Evolutionary conservation across 1,140 invertebrate genomes (phyloP).

Genomic region (Zelostemma sp.): DNA sequence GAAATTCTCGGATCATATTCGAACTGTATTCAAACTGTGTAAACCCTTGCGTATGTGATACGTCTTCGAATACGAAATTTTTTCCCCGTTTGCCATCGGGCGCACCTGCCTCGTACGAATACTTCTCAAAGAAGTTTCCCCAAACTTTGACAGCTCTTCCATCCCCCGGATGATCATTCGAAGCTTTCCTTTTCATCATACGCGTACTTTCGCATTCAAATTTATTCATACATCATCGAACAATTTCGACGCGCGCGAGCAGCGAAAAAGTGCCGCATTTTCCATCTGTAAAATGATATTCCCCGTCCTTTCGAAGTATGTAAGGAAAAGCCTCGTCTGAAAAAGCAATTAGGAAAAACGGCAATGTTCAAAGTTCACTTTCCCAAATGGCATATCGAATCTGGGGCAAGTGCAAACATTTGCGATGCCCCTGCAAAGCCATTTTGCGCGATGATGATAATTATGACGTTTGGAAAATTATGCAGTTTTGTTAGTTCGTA

Average conservation of each 20-base stretch:
- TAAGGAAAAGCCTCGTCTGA: no score
- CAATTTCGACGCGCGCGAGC: no score
- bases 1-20: slow-evolving; percentile 37
- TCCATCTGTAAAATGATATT: no score
- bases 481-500: slow-evolving; percentile 19
- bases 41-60: slow-evolving; percentile 15
- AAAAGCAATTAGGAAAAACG: no score
- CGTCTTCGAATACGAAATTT: slow-evolving; percentile 11
- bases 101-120: neutral
- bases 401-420: no score
- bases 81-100: neutral
- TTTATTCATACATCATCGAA: neutral
- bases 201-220: neutral
- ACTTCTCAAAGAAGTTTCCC: neutral
- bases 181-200: neutral
- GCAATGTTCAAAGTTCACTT: no score
- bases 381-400: no score
- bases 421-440: neutral
- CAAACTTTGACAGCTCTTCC: neutral
- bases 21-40: slow-evolving; percentile 37
- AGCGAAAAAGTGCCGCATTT: no score
- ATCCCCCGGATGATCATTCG: neutral
- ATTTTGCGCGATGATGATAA: neutral
- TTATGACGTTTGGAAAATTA: neutral
- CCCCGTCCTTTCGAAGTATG: no score